These are phyloP conservation scores for Cyclina sinensis DNA, from an alignment of 1,140 invertebrate species.

Conservation along the genomic window DNA sequence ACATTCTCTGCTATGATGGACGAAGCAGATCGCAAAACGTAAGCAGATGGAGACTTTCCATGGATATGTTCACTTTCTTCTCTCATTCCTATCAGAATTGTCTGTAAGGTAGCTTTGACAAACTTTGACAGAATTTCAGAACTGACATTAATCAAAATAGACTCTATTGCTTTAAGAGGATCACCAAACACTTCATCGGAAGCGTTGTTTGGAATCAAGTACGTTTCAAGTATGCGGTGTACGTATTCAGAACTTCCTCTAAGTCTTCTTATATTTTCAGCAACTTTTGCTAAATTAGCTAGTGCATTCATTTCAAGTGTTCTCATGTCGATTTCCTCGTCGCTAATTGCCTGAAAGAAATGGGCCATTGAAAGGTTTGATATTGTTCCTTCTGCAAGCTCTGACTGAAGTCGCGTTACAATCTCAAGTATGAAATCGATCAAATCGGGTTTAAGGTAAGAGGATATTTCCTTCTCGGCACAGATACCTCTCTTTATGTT, in stretches of 20 bases:
- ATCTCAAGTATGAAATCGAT: slow-evolving; percentile 63
- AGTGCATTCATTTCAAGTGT: slow-evolving; percentile 42
- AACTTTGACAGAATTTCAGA: slow-evolving; percentile 62
- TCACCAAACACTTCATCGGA: slow-evolving; percentile 34
- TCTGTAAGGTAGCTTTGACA: slow-evolving; percentile 60
- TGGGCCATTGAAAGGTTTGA: slow-evolving; percentile 61
- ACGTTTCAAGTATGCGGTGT: slow-evolving; percentile 53
- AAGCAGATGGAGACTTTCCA: slow-evolving; percentile 22
- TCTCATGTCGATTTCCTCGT: slow-evolving; percentile 36
- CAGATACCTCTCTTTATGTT: slow-evolving; percentile 25
- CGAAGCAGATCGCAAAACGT: slow-evolving; percentile 56
- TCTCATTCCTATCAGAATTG: slow-evolving; percentile 54
- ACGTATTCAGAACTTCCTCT: slow-evolving; percentile 39
- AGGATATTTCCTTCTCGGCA: not conserved
- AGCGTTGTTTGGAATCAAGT: not conserved
- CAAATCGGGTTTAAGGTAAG: slow-evolving; percentile 8
- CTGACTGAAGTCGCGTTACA: slow-evolving; percentile 35
- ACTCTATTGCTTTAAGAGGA: slow-evolving; percentile 56
- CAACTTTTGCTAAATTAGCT: not conserved
- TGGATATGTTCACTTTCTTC: not conserved
- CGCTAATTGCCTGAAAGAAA: slow-evolving; percentile 43
- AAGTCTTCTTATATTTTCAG: slow-evolving; percentile 14
- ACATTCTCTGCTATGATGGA: slow-evolving; percentile 64
- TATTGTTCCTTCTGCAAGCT: slow-evolving; percentile 44
- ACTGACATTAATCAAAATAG: slow-evolving; percentile 53